Evolutionary conservation across 2,113 vertebrate species (phyloP).

Genomic region (Rissa tridactyla): DNA sequence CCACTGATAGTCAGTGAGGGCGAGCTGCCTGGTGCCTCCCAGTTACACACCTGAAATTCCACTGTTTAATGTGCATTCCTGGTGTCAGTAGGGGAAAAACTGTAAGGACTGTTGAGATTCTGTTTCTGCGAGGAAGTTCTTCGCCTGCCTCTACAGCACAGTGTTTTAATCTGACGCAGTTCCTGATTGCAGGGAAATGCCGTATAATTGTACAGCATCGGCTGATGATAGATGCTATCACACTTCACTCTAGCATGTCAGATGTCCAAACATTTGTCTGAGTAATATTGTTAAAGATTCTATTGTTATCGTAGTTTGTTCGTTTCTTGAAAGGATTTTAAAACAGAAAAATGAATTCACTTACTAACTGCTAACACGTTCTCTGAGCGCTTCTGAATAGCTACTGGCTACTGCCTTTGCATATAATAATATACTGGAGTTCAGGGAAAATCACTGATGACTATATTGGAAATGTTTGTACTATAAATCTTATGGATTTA

Average conservation of each 20-base stretch:
- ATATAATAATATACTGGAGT: background rate
- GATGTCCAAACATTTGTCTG: slow-evolving; percentile 21
- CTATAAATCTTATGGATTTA: background rate
- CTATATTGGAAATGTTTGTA: background rate
- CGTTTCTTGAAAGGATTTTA: slow-evolving; percentile 13
- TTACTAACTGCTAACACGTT: background rate
- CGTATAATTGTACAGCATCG: background rate
- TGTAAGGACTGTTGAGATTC: background rate
- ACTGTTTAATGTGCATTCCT: background rate
- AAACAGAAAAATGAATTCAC: background rate
- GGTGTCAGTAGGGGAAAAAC: background rate
- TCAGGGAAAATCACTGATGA: background rate
- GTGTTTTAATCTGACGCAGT: fast-evolving
- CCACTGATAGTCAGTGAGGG: background rate
- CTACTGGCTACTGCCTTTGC: background rate
- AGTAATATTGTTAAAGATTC: background rate
- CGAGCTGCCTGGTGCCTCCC: background rate
- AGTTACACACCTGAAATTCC: background rate
- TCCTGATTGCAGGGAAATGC: background rate
- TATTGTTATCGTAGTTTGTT: background rate
- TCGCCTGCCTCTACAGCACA: background rate
- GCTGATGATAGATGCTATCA: background rate
- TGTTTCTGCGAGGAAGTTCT: background rate
- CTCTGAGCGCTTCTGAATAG: background rate
- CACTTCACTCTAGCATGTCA: background rate